Evolutionary conservation across 2,888 invertebrate species (phyloP).

Genomic region (Bibio marci): DNA sequence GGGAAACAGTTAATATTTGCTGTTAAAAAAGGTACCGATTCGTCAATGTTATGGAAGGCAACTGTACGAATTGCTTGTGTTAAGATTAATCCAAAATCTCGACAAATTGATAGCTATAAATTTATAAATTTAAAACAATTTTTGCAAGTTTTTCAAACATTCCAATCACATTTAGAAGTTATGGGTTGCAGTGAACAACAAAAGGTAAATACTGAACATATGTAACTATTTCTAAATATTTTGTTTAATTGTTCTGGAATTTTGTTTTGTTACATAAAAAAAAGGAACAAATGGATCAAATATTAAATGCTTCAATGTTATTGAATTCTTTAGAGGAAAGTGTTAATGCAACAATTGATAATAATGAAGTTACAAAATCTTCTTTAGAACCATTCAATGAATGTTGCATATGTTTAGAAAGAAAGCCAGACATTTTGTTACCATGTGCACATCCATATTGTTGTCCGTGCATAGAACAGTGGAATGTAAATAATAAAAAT

Average conservation of each 20-base stretch:
- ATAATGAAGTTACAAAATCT: background rate
- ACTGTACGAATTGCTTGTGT: constrained; percentile 46
- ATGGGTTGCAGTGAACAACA: constrained; percentile 21
- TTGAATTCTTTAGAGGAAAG: background rate
- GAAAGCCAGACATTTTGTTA: constrained; percentile 46
- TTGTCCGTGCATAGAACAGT: constrained; percentile 50
- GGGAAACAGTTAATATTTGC: constrained; percentile 47
- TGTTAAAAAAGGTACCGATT: constrained; percentile 44
- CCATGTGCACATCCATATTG: constrained; percentile 57
- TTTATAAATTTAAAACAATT: constrained; percentile 45
- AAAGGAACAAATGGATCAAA: no score
- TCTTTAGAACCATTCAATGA: constrained; percentile 20
- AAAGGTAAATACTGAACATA: constrained; percentile 11
- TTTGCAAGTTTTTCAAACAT: constrained; percentile 38
- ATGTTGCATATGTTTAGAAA: constrained; percentile 57
- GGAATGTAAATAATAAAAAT: constrained; percentile 51
- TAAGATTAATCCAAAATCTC: constrained; percentile 35
- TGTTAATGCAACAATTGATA: background rate
- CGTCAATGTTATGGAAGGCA: constrained; percentile 48
- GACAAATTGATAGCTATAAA: constrained; percentile 38
- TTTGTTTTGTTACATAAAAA: background rate
- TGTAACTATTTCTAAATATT: no score
- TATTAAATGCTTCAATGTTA: background rate
- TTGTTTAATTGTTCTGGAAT: no score
- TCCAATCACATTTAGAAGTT: constrained; percentile 31